Evolutionary conservation across 1,140 invertebrate species (phyloP).

Genomic region (Pseudomyrmex cubaensis): DNA sequence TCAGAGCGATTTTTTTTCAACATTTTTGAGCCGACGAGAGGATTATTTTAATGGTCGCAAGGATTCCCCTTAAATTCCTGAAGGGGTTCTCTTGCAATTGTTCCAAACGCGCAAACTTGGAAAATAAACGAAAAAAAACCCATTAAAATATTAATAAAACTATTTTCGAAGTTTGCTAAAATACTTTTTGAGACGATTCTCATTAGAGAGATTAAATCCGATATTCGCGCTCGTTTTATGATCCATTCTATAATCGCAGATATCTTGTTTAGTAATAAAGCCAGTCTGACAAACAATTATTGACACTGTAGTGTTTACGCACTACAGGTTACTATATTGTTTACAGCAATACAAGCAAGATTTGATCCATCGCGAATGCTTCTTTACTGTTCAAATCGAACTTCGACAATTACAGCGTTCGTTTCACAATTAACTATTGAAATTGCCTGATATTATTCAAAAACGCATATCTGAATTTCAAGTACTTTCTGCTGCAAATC

Average conservation of each 20-base stretch:
- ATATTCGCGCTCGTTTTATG: constrained; percentile 27
- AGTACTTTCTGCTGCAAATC: constrained; percentile 40
- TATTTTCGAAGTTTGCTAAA: constrained; percentile 23
- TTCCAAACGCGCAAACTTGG: background rate
- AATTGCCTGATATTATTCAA: constrained; percentile 26
- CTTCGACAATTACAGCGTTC: constrained; percentile 27
- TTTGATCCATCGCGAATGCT: background rate
- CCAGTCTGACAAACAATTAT: constrained; percentile 36
- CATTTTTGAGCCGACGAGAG: background rate
- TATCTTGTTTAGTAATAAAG: constrained; percentile 1
- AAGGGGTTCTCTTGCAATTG: background rate
- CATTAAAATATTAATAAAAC: background rate
- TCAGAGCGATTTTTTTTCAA: background rate
- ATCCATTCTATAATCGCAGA: background rate
- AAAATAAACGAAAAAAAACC: background rate
- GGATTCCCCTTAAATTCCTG: background rate
- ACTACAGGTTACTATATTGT: background rate
- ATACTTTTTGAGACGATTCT: background rate
- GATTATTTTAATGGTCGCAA: constrained; percentile 18
- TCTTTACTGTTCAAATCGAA: constrained; percentile 17
- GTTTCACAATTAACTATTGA: constrained; percentile 25
- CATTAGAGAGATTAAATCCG: constrained; percentile 7
- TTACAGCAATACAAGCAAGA: too few relatives aligned
- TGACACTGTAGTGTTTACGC: background rate
- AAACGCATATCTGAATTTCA: constrained; percentile 38